Percentiles rank a stretch among this genome's conserved stretches.
Conservation (phyloP, 2,888 invertebrate genomes). For the Dromius quadrimaculatus region DNA sequence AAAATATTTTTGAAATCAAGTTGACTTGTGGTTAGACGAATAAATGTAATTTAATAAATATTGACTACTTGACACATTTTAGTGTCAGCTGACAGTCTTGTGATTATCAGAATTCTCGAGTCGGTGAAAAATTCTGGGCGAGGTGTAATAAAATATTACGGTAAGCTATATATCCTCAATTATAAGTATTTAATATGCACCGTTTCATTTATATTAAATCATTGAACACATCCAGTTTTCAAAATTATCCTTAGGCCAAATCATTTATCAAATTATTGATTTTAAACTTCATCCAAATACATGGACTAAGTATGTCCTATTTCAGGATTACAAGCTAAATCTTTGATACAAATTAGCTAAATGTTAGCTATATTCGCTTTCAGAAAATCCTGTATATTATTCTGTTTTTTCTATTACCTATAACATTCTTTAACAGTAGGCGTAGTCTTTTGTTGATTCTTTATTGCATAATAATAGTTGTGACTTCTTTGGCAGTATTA, state of each 20-base stretch:
- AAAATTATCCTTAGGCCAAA: neutral
- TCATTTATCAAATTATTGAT: slow-evolving; percentile 39
- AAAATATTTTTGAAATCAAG: neutral
- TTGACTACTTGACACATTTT: slow-evolving; percentile 34
- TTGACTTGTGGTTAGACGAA: neutral
- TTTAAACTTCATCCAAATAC: slow-evolving; percentile 27
- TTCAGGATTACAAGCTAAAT: slow-evolving; percentile 21
- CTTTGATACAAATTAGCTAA: neutral
- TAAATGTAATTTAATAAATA: slow-evolving; percentile 34
- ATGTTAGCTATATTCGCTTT: too few relatives aligned
- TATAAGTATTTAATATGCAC: slow-evolving; percentile 1
- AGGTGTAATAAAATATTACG: slow-evolving; percentile 57
- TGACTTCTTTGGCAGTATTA: slow-evolving; percentile 31
- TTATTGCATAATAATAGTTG: slow-evolving; percentile 44
- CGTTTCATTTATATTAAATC: slow-evolving; percentile 6
- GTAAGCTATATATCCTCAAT: slow-evolving; percentile 35
- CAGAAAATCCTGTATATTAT: too few relatives aligned
- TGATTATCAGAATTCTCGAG: slow-evolving; percentile 59
- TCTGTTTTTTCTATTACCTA: too few relatives aligned
- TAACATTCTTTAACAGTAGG: slow-evolving; percentile 42
- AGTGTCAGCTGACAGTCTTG: slow-evolving; percentile 65
- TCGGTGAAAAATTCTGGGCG: slow-evolving; percentile 58
- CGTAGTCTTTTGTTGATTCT: slow-evolving; percentile 49
- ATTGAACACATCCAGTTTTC: neutral
- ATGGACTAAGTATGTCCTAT: slow-evolving; percentile 42